Conservation (phyloP, 2,797 vertebrate species). For the Thamnophis elegans region DNA sequence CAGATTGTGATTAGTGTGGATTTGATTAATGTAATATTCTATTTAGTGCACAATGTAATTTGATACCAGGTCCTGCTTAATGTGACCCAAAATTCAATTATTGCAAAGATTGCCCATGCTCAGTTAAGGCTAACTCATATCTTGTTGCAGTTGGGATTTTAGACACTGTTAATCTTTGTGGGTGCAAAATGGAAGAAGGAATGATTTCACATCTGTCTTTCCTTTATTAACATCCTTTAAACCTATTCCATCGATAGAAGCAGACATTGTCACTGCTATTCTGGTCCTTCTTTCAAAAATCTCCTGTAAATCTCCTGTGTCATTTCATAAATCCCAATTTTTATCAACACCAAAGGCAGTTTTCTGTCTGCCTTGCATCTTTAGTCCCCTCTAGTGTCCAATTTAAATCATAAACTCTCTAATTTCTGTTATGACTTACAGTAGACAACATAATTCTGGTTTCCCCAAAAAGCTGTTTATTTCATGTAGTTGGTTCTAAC, state of each 20-base stretch:
- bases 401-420: not conserved
- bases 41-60: not conserved
- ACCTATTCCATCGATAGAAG: not conserved
- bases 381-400: not conserved
- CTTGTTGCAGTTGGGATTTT: not conserved
- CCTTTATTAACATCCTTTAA: not conserved
- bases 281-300: not conserved
- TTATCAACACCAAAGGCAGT: not conserved
- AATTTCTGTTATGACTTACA: not conserved
- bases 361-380: not conserved
- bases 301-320: not conserved
- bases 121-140: not conserved
- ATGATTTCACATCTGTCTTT: not conserved
- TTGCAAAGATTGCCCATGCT: not conserved
- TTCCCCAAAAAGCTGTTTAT: not conserved
- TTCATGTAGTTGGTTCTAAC: not conserved
- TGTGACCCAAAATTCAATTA: not conserved
- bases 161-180: not conserved
- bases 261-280: not conserved
- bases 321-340: not conserved
- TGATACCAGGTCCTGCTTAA: not conserved
- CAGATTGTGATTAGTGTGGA: not conserved
- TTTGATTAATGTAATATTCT: not conserved
- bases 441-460: not conserved
- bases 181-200: not conserved